Evolutionary conservation across 2,797 vertebrate species (phyloP), one percentile per base, ranked within the genome.

Genomic region (Scolopax bukidnonensis): DNA sequence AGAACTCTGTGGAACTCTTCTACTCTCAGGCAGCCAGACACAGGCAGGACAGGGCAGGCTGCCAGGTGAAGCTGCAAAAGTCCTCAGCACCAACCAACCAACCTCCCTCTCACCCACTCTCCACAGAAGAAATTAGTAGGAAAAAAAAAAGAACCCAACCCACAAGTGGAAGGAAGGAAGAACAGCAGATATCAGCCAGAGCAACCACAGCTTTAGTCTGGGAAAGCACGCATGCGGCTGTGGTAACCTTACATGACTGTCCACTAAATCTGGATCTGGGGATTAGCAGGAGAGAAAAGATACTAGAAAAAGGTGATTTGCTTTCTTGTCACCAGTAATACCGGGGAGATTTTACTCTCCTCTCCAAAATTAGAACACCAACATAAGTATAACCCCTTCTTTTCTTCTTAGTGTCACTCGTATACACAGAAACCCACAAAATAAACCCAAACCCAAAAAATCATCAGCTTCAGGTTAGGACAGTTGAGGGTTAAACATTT

Each of bases 1-100:
- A 69, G 36, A 69, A 45, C 36, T 60, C 21, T 2, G 0, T 0
- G 0, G 13, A 28, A 19, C 18, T 43, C 17, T 11, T 33, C 21
- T 1, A 0, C 27, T 33, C 45, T 12, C 12, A 4, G 21, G 56
- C 41, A 30, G 21, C 4, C 70, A 75, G 45, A 3, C 4, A 21
- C 4, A 16, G 33, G 57, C 81, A 87, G 23, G 28, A 48, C 38
- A 48, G 28, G 17, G 57, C 51, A 53, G 10, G 27, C 51, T 53
- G 51, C 51, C 51, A 53, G 51, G 28, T 53, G 51, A 53, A 16
- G 51, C 27, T 53, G 51, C 51, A 30, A 16, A 30, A 53, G 28
- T 11, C 27, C 51, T 53, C 51, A 53, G 51, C 51, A 18, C 25
- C 51, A 53, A 51, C 50, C 51, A 53, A 30, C 51, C 51, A 27